Evolutionary conservation across 2,888 invertebrate genomes (phyloP), one percentile per base, ranked within the genome.

Genomic region (Ectemnius lituratus): DNA sequence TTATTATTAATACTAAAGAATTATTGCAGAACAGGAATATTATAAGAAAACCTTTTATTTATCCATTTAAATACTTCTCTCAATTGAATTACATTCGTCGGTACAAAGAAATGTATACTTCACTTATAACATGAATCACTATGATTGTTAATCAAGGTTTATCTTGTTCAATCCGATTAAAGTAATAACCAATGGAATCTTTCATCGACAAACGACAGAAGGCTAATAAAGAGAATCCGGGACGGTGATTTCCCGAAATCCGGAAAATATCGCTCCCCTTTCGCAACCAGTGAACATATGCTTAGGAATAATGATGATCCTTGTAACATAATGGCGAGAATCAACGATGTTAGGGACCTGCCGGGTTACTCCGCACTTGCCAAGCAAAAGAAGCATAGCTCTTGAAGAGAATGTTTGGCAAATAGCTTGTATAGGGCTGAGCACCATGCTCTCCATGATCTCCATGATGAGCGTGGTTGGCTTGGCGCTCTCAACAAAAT

Each of bases 331-430:
- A 78, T 65, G 64, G 62, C 63, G 57, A 52, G 58, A 62, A 18
- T 11, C 13, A 45, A 49, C 62, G 57, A 18, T 45, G 28, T 14
- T 27, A 49, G 68, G 69, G 70, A 75, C 67, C 62, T 70, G 78
- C 73, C 3, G 37, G 8, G 60, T 67, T 62, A 75, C 74, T 73
- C 79, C 52, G 68, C 76, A 84, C 84, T 78, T 75, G 80, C 71
- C 70, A 0, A 61, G 70, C 70, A 47, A 63, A 75, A 73, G 66
- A 73, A 72, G 78, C 23, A 63, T 68, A 67, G 73, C 76, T 59
- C 84, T 85, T 75, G 76, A 69, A 66, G 61, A 79, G 84, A 86
- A 86, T 87, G 87, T 87, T 87, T 87, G 83, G 81, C 87, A 87
- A 87, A 87, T 87, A 87, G 84, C 80, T 85, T 82, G 83, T 83